Base-by-base conservation (phyloP, 1,140 invertebrate species). In the Adoxophyes honmai region DNA sequence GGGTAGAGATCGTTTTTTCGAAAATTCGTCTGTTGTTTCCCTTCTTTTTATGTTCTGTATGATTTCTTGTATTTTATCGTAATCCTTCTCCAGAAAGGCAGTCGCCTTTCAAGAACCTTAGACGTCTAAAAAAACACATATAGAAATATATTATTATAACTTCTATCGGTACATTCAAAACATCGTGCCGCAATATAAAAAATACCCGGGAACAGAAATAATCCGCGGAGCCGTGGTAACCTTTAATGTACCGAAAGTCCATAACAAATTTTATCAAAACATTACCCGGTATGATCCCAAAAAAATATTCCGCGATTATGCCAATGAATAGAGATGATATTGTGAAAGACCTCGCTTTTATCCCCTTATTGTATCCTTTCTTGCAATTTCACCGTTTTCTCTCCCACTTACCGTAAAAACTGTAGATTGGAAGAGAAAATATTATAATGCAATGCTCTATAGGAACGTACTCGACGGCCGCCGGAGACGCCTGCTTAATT, bases 311-410 rank as follows among this genome's bases (percentile, higher is more conserved):
- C 55, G 65, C 64, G 68, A 78, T 76, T 76, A 73, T 60, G 64
- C 57, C 62, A 66, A 72, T 77, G 67, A 74, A 77, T 74, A 73
- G 66, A 74, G 70, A 78, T 70, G 68, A 69, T 48, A 48, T 72
- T 76, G 60, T 73, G 66, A 74, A 68, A 62, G 70, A 73, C 68
- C 66, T 60, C 55, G 64, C 35, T 70, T 68, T 80, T 72, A 71
- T 66, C 60, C 56, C 55, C 57, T 72, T 71, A 73, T 77, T 73
- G 66, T 73, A 75, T 75, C 60, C 59, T 66, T 68, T 64, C 64
- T 71, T 73, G 70, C 61, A 67, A 70, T 71, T 70, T 62, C 54
- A 56, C 58, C 62, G 60, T 70, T 69, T 71, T 68, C 60, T 59
- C 68, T 68, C 55, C 60, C 38, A 59, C 63, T 73, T 70, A 73